Percentiles rank a stretch among this genome's conserved stretches.
phyloP scores from a whole-genome alignment of 2,113 vertebrate species.

The Taxidea taxus region DNA sequence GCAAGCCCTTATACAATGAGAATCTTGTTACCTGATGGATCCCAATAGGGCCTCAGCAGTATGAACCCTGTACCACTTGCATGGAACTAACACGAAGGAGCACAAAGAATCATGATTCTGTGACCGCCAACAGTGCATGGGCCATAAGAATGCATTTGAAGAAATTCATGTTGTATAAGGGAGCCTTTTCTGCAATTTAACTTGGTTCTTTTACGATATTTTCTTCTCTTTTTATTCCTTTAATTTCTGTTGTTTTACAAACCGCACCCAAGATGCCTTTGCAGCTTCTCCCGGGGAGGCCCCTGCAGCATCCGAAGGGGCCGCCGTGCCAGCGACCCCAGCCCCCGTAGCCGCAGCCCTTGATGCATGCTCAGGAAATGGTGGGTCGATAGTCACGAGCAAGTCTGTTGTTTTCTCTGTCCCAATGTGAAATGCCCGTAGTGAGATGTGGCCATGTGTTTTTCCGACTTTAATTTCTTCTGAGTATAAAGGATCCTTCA shows the following conservation, averaged over 20 bases:
- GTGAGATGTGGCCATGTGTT: conserved; percentile 81
- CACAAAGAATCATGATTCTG: neutral
- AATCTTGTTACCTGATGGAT: conserved; percentile 62
- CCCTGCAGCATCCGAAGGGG: conserved; percentile 91
- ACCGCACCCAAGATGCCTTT: conserved; percentile 95
- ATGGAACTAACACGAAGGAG: conserved; percentile 15
- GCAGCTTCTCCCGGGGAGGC: conserved; percentile 97
- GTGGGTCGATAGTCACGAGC: conserved; percentile 90
- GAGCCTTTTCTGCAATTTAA: conserved; percentile 83
- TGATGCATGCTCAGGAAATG: conserved; percentile 99
- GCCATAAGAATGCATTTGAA: conserved; percentile 56
- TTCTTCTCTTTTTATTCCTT: conserved; percentile 87
- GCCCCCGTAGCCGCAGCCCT: conserved; percentile 92
- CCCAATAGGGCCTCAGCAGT: neutral
- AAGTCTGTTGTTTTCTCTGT: conserved; percentile 75
- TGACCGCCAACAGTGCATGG: conserved; percentile 51
- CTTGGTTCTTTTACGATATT: conserved; percentile 85
- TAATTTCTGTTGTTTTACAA: conserved; percentile 85
- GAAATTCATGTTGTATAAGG: conserved; percentile 86
- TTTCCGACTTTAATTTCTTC: conserved; percentile 58
- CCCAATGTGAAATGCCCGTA: conserved; percentile 76
- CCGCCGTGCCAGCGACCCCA: conserved; percentile 87
- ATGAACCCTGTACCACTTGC: neutral
- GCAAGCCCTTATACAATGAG: conserved; percentile 88
- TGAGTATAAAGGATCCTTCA: conserved; percentile 23